A percentile compares a stretch with the other conserved stretches of the same genome.
phyloP scores from a whole-genome alignment of 1,140 invertebrate species.

The Drosophila rhopaloa region DNA sequence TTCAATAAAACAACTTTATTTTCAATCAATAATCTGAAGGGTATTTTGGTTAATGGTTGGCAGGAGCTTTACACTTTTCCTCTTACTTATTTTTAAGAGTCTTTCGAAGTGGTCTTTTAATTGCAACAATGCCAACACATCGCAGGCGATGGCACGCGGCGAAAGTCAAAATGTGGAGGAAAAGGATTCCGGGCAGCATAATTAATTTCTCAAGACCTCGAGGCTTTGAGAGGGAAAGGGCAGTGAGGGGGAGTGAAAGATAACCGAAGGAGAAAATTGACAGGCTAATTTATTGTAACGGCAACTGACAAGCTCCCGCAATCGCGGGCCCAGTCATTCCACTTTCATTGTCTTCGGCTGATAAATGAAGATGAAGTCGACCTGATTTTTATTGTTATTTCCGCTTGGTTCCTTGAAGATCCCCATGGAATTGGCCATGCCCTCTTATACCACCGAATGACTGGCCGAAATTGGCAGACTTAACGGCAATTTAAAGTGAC shows the following conservation, averaged over 20 bases:
- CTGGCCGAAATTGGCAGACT: slow-evolving; percentile 70
- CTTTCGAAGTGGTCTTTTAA: slow-evolving; percentile 21
- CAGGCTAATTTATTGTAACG: slow-evolving; percentile 80
- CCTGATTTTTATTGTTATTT: slow-evolving; percentile 66
- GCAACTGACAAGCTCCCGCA: slow-evolving; percentile 66
- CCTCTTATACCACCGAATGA: slow-evolving; percentile 30
- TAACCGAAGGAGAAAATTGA: slow-evolving; percentile 57
- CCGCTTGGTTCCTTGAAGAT: slow-evolving; percentile 25
- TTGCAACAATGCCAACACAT: slow-evolving; percentile 27
- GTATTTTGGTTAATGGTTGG: neutral
- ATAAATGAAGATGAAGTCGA: slow-evolving; percentile 70
- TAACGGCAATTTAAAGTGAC: slow-evolving; percentile 74
- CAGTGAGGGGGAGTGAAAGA: slow-evolving; percentile 18
- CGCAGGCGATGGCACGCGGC: slow-evolving; percentile 37
- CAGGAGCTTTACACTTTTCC: slow-evolving; percentile 33
- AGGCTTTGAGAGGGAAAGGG: neutral
- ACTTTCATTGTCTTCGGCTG: slow-evolving; percentile 67
- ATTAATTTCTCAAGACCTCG: slow-evolving; percentile 42
- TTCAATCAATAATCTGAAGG: neutral
- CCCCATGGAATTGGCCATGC: neutral
- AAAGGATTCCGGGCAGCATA: slow-evolving; percentile 43
- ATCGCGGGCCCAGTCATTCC: slow-evolving; percentile 26
- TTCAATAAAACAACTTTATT: no score
- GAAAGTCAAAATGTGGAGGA: slow-evolving; percentile 41
- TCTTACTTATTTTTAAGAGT: slow-evolving; percentile 21